Base-by-base conservation (phyloP, 2,797 vertebrate genomes). In the Megalops cyprinoides region DNA sequence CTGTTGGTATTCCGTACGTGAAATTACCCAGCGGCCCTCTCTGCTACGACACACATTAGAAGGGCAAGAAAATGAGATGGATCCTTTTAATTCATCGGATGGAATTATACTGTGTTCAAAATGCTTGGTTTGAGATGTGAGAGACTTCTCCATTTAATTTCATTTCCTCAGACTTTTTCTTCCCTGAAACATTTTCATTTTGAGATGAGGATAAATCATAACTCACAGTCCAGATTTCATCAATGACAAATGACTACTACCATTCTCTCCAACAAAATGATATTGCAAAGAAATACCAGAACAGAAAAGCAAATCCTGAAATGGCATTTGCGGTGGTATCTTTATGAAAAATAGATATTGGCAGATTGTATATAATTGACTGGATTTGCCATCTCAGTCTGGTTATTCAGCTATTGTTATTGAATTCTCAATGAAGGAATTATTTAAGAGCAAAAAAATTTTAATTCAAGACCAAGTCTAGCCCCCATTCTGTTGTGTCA, bases 11-110 rank as follows among this genome's bases (percentile, higher is more conserved):
- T n/a, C n/a, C n/a, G n/a, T 51, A 76, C 31, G 15, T 76, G 51
- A 76, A 55, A 53, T 56, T 31, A 14, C 18, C 28, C 51, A 76
- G 6, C 37, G 23, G 12, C 37, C 4, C 15, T 15, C 20, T 15
- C 51, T 48, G 25, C 7, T 39, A 8, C 9, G 6, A 55, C 14
- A 2, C 25, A n/a, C 25, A 75, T 75, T 75, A 75, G 48, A 10
- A 51, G 44, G 44, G n/a, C n/a, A 48, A 28, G 71, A 74, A 23
- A 71, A 62, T 62, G 10, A 62, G 58, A 31, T 10, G 25, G 34
- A 15, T 62, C 58, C 58, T 62, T 62, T 62, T 31, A 62, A 62
- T 62, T 62, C 34, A 69, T 39, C 23, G 42, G 23, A 69, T 69
- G 65, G 15, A 69, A 69, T 7, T 39, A 34, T 65, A 39, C 34